These are phyloP conservation scores for Laupala kohalensis DNA, from an alignment of 1,140 invertebrate genomes.

Conservation along the genomic window DNA sequence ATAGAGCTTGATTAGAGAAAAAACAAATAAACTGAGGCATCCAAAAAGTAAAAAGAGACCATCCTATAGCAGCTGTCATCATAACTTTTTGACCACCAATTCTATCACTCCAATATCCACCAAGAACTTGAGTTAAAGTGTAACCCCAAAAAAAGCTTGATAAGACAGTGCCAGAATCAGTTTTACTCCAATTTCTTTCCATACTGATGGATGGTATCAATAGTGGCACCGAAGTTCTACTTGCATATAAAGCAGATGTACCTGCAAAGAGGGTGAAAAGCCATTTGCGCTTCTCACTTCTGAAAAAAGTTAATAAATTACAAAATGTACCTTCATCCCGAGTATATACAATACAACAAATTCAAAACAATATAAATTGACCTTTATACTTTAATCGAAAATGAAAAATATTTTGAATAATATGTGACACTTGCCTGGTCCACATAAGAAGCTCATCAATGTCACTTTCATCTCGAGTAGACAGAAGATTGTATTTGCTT, in stretches of 20 bases:
- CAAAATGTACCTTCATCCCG: neutral
- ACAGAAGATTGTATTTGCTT: conserved; percentile 1
- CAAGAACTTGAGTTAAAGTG: conserved; percentile 55
- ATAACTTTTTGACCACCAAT: conserved; percentile 56
- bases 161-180: conserved; percentile 52
- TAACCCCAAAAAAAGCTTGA: conserved; percentile 71
- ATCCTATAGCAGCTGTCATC: conserved; percentile 45
- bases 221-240: conserved; percentile 52
- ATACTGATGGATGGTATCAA: conserved; percentile 47
- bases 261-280: conserved; percentile 46
- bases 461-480: neutral
- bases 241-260: conserved; percentile 51
- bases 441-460: neutral
- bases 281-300: conserved; percentile 41
- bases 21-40: conserved; percentile 50
- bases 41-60: conserved; percentile 51
- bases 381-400: neutral
- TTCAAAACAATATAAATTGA: neutral
- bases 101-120: conserved; percentile 53
- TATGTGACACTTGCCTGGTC: neutral
- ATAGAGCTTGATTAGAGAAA: conserved; percentile 36
- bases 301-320: conserved; percentile 19
- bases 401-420: neutral
- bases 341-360: neutral
- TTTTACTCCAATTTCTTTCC: conserved; percentile 56